A percentile compares a stretch with the other conserved stretches of the same genome.
Evolutionary conservation across 1,140 invertebrate genomes (phyloP).

Genomic region (Metopolophium dirhodum): DNA sequence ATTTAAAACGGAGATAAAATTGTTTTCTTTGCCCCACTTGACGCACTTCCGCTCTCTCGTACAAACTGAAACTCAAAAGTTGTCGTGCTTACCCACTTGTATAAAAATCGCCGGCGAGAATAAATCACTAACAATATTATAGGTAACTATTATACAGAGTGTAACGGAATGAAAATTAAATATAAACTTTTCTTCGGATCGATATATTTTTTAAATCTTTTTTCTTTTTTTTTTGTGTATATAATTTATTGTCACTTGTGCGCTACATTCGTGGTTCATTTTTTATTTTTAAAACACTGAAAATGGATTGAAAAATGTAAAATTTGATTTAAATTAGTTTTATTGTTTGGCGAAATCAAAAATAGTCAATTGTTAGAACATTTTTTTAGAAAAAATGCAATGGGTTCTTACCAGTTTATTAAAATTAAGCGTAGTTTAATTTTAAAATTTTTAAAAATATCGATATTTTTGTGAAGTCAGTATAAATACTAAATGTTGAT

Average conservation of each 20-base stretch:
- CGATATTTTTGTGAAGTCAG: too few species aligned
- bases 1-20: not conserved
- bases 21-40: not conserved
- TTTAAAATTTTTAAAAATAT: too few species aligned
- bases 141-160: not conserved
- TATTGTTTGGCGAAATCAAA: too few species aligned
- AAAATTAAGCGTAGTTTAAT: too few species aligned
- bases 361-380: too few species aligned
- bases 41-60: not conserved
- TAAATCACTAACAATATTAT: not conserved
- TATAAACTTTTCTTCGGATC: not conserved
- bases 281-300: not conserved
- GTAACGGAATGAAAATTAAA: not conserved
- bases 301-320: too few species aligned
- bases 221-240: not conserved
- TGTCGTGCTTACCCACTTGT: not conserved
- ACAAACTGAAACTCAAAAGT: not conserved
- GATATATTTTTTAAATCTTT: not conserved
- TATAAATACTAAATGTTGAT: too few species aligned
- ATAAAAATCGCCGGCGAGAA: not conserved
- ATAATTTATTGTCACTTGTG: not conserved
- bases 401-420: too few species aligned
- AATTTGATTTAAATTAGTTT: too few species aligned
- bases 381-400: too few species aligned
- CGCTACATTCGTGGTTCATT: not conserved